Evolutionary conservation across 2,113 vertebrate genomes (phyloP).

Genomic region (Nothobranchius kuhntae): DNA sequence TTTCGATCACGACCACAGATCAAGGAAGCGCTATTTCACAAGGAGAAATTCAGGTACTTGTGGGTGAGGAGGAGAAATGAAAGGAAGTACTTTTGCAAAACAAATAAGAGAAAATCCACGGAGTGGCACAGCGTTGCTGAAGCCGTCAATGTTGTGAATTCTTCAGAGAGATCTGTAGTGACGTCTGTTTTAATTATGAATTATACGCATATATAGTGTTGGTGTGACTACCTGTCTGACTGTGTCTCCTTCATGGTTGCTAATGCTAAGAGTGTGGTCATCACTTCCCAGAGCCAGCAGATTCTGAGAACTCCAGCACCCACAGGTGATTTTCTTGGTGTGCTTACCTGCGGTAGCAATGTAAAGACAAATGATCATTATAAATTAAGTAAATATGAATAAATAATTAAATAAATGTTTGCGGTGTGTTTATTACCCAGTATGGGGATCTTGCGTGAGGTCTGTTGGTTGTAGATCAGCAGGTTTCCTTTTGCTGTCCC

Average conservation of each 20-base stretch:
- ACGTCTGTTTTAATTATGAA: too few species aligned
- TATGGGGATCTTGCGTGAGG: slow-evolving; percentile 94
- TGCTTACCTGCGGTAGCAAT: slow-evolving; percentile 86
- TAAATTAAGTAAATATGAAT: not conserved
- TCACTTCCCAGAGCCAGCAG: slow-evolving; percentile 93
- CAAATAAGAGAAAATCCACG: too few species aligned
- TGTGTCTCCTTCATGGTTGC: slow-evolving; percentile 96
- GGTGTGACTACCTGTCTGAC: slow-evolving; percentile 86
- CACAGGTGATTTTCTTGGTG: slow-evolving; percentile 93
- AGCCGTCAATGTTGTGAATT: too few species aligned
- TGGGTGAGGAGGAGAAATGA: too few species aligned
- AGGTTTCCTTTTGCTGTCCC: slow-evolving; percentile 95
- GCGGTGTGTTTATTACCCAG: slow-evolving; percentile 81
- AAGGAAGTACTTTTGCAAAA: too few species aligned
- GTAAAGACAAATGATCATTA: not conserved
- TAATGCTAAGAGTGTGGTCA: slow-evolving; percentile 91
- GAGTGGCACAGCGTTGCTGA: too few species aligned
- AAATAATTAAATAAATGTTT: not conserved
- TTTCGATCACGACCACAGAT: too few species aligned
- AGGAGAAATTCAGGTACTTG: too few species aligned
- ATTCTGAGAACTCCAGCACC: slow-evolving; percentile 93
- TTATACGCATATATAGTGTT: not conserved
- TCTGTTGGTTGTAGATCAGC: slow-evolving; percentile 95
- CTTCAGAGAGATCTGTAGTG: too few species aligned
- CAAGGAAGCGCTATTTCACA: too few species aligned